Evolutionary conservation across 92 coral and sea anemone species (phyloP).

Genomic region (Anthopleura xanthogrammica): DNA sequence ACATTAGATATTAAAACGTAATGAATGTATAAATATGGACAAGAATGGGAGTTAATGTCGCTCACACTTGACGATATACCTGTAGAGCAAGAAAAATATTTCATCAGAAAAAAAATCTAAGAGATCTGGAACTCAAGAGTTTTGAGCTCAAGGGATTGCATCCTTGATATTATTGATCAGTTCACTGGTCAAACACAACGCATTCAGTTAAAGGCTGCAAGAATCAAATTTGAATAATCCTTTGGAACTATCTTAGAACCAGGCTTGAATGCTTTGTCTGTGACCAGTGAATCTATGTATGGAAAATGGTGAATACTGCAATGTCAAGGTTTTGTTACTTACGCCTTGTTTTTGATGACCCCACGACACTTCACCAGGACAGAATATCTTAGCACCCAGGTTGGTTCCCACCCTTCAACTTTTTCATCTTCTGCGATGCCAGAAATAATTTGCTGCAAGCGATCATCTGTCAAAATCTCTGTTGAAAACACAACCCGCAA

Average conservation of each 20-base stretch:
- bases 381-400: constrained; percentile 89
- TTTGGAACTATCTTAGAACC: too few relatives aligned
- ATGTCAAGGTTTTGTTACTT: constrained; percentile 3
- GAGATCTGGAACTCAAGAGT: background rate
- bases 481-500: background rate
- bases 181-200: too few relatives aligned
- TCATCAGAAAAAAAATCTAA: background rate
- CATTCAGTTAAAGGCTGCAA: too few relatives aligned
- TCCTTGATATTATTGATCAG: too few relatives aligned
- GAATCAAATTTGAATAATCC: too few relatives aligned
- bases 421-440: constrained; percentile 55
- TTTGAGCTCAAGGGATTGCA: too few relatives aligned
- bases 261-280: too few relatives aligned
- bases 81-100: constrained; percentile 7
- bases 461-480: constrained; percentile 83
- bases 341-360: constrained; percentile 97
- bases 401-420: constrained; percentile 78
- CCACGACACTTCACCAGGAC: constrained; percentile 95
- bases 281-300: too few relatives aligned
- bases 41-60: constrained; percentile 23
- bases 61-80: constrained; percentile 79
- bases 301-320: too few relatives aligned
- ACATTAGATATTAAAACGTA: background rate
- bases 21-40: background rate
- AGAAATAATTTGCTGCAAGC: constrained; percentile 59